Evolutionary conservation across 2,888 invertebrate genomes (phyloP), one percentile per base, ranked within the genome.

Genomic region (Eristalinus aeneus): DNA sequence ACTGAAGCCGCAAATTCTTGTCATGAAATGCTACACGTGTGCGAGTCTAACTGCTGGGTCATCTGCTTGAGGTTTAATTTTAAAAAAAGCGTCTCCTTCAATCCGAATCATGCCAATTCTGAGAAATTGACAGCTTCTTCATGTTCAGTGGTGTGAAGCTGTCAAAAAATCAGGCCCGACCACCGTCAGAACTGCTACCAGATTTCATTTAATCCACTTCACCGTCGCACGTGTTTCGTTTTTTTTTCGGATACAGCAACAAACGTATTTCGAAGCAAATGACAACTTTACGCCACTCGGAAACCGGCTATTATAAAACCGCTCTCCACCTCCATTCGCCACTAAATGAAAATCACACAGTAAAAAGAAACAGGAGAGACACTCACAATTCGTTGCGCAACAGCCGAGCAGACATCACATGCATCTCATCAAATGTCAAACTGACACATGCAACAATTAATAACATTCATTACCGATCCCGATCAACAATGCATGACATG

Each of bases 401-500:
- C 27, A 53, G 53, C 4, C 61, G 10, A 64, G 46, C 46, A 16
- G 46, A 46, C 67, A 72, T 60, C 67, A 79, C 73, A 69, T 32
- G 16, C 58, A 81, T n/a, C 65, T 60, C 74, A 63, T 69, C 63
- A 77, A 67, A 77, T 34, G 60, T 78, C 78, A 56, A 65, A 58
- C 65, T 61, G 75, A 78, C 58, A 76, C 76, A 85, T 85, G 80
- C 72, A 85, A 76, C 46, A 85, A 85, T 76, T 85, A 85, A 85
- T 85, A 67, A 72, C 76, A 68, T 72, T 85, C 85, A 80, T 76
- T 76, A 76, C 31, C 80, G 67, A 80, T 80, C 80, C 58, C 58
- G 72, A 85, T 85, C 80, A 76, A 63, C 85, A 85, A 76, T 76
- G 80, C 80, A 85, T 85, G 76, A 85, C 84, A 85, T 73, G 75